Evolutionary conservation across 2,888 invertebrate species (phyloP).

Genomic region (Polia nebulosa): DNA sequence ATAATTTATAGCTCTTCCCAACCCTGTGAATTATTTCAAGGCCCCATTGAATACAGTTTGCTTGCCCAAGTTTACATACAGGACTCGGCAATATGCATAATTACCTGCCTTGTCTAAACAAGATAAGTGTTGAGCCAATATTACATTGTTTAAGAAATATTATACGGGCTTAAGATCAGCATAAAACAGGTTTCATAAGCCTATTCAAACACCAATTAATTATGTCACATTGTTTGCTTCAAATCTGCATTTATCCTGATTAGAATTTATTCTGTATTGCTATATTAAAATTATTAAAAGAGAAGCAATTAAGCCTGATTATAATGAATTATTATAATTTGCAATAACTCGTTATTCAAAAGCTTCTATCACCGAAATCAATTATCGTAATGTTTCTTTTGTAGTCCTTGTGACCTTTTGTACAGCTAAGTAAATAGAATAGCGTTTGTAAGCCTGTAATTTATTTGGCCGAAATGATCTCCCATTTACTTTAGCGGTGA

Average conservation of each 20-base stretch:
- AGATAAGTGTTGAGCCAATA: slow-evolving; percentile 54
- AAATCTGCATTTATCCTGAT: slow-evolving; percentile 9
- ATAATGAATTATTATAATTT: slow-evolving; percentile 19
- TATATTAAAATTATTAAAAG: background rate
- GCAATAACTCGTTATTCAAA: slow-evolving; percentile 10
- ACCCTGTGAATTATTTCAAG: slow-evolving; percentile 67
- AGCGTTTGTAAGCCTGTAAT: slow-evolving; percentile 49
- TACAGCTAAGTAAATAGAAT: slow-evolving; percentile 38
- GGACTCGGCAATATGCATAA: slow-evolving; percentile 63
- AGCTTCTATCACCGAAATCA: slow-evolving; percentile 28
- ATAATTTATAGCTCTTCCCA: slow-evolving; percentile 65
- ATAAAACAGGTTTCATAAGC: slow-evolving; percentile 24
- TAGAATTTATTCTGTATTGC: background rate
- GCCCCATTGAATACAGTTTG: slow-evolving; percentile 60
- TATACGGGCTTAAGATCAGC: slow-evolving; percentile 37
- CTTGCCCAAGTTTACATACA: slow-evolving; percentile 53
- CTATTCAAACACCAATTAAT: slow-evolving; percentile 38
- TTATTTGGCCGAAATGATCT: slow-evolving; percentile 49
- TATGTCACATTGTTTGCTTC: slow-evolving; percentile 31
- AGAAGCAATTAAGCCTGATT: slow-evolving; percentile 3
- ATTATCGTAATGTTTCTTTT: slow-evolving; percentile 47
- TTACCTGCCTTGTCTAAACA: slow-evolving; percentile 64
- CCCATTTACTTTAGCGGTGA: slow-evolving; percentile 50
- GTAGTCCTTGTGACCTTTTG: slow-evolving; percentile 26
- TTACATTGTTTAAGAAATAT: slow-evolving; percentile 48